A percentile compares a stretch with the other conserved stretches of the same genome.
These are phyloP conservation scores for Shargacucullia verbasci DNA, from an alignment of 2,888 invertebrate genomes.

Conservation along the genomic window DNA sequence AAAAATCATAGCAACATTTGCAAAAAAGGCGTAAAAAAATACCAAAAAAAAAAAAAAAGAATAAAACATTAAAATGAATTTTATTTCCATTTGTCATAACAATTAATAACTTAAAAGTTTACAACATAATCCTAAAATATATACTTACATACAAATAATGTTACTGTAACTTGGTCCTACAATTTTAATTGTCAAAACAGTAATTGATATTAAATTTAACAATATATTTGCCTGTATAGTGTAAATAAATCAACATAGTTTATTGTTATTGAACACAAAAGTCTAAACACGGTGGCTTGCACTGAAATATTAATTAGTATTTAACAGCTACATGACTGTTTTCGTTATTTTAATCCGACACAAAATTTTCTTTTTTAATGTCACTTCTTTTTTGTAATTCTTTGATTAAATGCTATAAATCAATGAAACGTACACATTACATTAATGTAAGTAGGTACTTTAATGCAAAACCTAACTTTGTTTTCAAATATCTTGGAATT, in stretches of 20 bases:
- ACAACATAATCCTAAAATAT: slow-evolving; percentile 2
- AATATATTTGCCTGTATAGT: slow-evolving; percentile 8
- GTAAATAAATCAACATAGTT: slow-evolving; percentile 16
- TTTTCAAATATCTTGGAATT: no score
- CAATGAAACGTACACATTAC: no score
- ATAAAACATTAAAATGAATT: background rate
- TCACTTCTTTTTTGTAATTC: no score
- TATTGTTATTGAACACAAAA: slow-evolving; percentile 7
- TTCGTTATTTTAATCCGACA: no score
- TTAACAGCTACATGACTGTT: background rate
- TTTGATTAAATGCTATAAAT: no score
- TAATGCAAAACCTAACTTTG: no score
- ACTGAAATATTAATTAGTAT: background rate
- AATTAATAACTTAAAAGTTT: slow-evolving; percentile 1
- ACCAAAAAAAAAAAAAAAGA: slow-evolving; percentile 12
- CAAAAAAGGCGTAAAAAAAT: slow-evolving; percentile 8
- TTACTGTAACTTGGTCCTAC: background rate
- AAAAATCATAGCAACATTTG: no score
- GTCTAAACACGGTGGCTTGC: slow-evolving; percentile 16
- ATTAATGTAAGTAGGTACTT: no score
- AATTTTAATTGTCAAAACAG: background rate
- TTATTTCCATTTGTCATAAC: slow-evolving; percentile 11
- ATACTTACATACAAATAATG: background rate
- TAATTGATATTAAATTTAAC: slow-evolving; percentile 9
- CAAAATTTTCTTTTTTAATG: no score